These are phyloP conservation scores for Eupristina koningsbergeri DNA, from an alignment of 1,140 invertebrate species.

Conservation along the genomic window DNA sequence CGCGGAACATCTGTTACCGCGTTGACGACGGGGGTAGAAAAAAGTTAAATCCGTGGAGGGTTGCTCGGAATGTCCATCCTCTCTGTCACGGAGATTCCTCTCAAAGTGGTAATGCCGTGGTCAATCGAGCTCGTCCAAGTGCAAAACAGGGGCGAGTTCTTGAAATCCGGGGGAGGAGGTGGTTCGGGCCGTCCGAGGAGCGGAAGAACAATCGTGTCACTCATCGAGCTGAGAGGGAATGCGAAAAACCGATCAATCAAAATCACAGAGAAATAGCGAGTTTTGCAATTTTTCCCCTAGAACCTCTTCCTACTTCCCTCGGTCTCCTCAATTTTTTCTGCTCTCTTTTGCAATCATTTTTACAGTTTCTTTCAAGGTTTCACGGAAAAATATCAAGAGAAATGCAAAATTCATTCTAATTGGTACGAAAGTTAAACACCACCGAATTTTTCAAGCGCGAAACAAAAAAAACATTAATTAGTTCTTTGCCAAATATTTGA, in stretches of 20 bases:
- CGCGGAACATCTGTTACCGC: conserved; percentile 28
- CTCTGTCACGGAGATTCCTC: background rate
- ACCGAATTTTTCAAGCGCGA: background rate
- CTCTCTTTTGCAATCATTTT: no score
- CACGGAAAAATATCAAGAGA: no score
- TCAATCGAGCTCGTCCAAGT: conserved; percentile 7
- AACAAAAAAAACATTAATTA: no score
- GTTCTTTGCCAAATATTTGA: background rate
- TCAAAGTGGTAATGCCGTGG: background rate
- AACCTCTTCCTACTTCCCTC: background rate
- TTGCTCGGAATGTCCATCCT: background rate
- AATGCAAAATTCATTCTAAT: background rate
- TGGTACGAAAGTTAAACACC: background rate
- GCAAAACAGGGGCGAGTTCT: background rate
- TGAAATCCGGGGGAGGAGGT: background rate
- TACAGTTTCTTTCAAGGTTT: background rate
- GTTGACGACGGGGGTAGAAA: background rate
- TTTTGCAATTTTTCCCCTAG: background rate
- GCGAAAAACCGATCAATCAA: conserved; percentile 59
- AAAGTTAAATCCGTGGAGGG: background rate
- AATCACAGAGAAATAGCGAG: conserved; percentile 55
- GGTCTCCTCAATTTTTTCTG: background rate
- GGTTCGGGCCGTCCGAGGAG: conserved; percentile 40
- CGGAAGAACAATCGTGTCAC: conserved; percentile 36
- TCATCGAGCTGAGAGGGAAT: conserved; percentile 41